phyloP scores from a whole-genome alignment of 2,797 vertebrate genomes.

The Poecilia wingei region DNA sequence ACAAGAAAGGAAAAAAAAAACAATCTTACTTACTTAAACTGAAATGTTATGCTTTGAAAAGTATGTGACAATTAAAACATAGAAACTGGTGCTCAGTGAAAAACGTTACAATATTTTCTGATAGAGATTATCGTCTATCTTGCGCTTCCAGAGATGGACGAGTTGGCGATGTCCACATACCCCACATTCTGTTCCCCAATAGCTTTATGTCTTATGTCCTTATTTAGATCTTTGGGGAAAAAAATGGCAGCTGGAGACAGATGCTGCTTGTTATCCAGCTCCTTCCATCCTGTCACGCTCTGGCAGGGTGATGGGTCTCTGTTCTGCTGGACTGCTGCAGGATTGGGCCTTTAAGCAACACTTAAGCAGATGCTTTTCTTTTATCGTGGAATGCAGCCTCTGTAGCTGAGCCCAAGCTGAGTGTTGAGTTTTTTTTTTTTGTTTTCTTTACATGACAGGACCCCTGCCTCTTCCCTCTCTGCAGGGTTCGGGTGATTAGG shows the following conservation, averaged over 20 bases:
- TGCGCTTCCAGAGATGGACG: fast-evolving
- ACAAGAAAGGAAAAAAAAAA: too few species aligned
- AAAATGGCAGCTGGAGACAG: conserved; percentile 30
- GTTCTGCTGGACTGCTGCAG: conserved; percentile 51
- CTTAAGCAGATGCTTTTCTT: conserved; percentile 67
- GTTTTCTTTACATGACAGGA: conserved; percentile 59
- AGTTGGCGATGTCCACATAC: not conserved
- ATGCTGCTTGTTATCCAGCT: conserved; percentile 37
- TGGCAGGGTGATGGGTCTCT: conserved; percentile 36
- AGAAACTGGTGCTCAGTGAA: not conserved
- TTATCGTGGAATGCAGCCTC: conserved; percentile 67
- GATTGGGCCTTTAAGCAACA: conserved; percentile 66
- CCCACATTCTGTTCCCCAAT: not conserved
- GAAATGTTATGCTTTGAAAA: too few species aligned
- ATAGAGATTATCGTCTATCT: not conserved
- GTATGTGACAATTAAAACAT: not conserved
- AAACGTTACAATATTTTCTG: not conserved
- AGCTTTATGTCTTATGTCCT: not conserved
- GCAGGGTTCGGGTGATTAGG: conserved; percentile 72
- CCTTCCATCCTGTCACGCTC: conserved; percentile 14
- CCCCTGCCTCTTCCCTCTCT: conserved; percentile 64
- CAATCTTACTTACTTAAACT: not conserved
- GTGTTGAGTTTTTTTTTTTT: conserved; percentile 56
- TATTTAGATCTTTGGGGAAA: not conserved
- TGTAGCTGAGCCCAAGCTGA: conserved; percentile 55